Conservation (phyloP, 2,797 vertebrate species). For the Phrynocephalus guinanensis region DNA sequence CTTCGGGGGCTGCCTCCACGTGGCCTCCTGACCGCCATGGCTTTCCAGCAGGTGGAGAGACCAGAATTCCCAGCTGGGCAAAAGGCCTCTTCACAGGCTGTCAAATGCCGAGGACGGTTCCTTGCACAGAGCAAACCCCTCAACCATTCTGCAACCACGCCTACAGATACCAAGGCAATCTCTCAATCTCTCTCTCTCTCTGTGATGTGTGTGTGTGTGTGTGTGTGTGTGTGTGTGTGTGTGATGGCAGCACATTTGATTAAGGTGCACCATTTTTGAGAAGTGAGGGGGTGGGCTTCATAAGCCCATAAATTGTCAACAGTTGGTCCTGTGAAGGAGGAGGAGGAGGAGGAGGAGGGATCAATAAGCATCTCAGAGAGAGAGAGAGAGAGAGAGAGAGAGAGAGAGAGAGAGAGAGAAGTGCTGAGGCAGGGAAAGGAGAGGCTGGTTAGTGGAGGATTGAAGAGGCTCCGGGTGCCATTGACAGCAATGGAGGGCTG, state of each 20-base stretch:
- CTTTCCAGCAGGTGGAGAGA: no score
- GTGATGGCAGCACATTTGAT: slow-evolving; percentile 44
- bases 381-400: not conserved
- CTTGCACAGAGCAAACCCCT: no score
- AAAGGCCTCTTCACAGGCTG: no score
- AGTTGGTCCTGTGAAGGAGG: slow-evolving; percentile 60
- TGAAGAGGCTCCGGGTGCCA: slow-evolving; percentile 55
- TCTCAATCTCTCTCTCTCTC: no score
- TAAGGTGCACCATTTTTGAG: slow-evolving; percentile 49
- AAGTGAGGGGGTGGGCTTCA: slow-evolving; percentile 48
- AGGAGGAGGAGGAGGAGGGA: slow-evolving; percentile 29
- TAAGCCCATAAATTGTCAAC: slow-evolving; percentile 72
- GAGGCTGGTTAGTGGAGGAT: slow-evolving; percentile 68
- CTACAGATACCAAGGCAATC: no score
- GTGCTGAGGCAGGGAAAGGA: slow-evolving; percentile 67
- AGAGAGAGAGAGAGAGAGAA: slow-evolving; percentile 50
- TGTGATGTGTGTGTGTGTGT: no score
- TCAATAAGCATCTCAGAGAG: slow-evolving; percentile 64
- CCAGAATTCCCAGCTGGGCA: no score
- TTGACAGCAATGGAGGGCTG: slow-evolving; percentile 63
- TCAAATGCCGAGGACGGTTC: no score
- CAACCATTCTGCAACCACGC: no score
- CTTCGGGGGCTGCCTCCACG: not conserved
- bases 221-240: no score
- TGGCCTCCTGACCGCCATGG: not conserved